These are phyloP conservation scores for Pica pica DNA, from an alignment of 2,113 vertebrate species.

Conservation along the genomic window DNA sequence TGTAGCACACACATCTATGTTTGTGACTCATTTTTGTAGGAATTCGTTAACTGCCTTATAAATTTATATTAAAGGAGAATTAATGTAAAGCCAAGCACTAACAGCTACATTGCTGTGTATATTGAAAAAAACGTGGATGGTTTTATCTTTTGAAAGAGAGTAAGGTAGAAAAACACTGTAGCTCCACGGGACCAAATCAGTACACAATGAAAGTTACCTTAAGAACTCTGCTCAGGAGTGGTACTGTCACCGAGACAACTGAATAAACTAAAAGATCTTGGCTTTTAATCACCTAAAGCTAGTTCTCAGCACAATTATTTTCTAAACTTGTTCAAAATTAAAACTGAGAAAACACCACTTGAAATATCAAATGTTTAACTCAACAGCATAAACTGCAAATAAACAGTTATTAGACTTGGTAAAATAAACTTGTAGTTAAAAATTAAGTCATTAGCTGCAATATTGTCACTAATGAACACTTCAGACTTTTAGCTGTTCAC, in stretches of 20 bases:
- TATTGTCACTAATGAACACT: slow-evolving; percentile 52
- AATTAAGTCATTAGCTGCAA: background rate
- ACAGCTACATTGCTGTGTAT: background rate
- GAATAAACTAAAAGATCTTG: background rate
- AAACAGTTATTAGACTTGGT: background rate
- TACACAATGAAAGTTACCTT: background rate
- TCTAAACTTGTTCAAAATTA: background rate
- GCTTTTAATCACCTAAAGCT: background rate
- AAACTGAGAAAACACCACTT: background rate
- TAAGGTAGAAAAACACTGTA: background rate
- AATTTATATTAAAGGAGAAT: background rate
- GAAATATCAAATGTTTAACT: background rate
- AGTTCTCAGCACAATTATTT: background rate
- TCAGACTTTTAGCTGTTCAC: slow-evolving; percentile 72
- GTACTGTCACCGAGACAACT: background rate
- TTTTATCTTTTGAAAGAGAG: background rate
- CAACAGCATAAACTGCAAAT: background rate
- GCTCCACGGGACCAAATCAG: background rate
- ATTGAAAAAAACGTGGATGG: background rate
- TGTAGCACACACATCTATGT: background rate
- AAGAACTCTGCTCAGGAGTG: background rate
- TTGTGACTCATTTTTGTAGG: background rate
- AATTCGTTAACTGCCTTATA: background rate
- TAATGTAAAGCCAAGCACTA: background rate
- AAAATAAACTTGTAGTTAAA: background rate